A percentile compares a stretch with the other conserved stretches of the same genome.
These are phyloP conservation scores for Ochotona curzoniae DNA, from an alignment of 2,113 vertebrate species.

Conservation along the genomic window DNA sequence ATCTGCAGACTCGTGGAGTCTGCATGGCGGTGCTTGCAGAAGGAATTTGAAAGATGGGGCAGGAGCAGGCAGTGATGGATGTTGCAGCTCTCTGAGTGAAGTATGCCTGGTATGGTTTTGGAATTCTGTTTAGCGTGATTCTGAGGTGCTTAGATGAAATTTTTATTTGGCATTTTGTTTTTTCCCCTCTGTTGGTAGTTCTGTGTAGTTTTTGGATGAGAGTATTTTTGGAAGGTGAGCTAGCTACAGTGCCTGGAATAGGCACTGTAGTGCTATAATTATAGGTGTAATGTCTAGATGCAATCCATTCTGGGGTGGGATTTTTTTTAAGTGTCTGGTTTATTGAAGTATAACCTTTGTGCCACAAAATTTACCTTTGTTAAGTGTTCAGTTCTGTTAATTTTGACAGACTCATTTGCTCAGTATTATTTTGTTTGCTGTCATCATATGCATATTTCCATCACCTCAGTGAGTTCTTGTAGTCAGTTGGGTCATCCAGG, in stretches of 20 bases:
- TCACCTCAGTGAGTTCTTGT: neutral
- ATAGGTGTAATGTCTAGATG: neutral
- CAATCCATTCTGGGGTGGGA: neutral
- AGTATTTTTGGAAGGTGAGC: constrained; percentile 56
- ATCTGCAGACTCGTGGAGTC: neutral
- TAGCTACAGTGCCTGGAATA: neutral
- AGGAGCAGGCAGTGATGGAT: neutral
- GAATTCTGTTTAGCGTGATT: constrained; percentile 50
- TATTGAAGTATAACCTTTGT: constrained; percentile 39
- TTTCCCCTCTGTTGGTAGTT: neutral
- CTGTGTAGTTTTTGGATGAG: constrained; percentile 21
- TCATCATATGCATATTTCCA: neutral
- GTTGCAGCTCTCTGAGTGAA: neutral
- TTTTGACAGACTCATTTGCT: neutral
- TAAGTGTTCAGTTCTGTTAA: constrained; percentile 20
- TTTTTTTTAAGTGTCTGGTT: constrained; percentile 12
- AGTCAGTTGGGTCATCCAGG: neutral
- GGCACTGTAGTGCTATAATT: neutral
- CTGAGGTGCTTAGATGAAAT: constrained; percentile 38
- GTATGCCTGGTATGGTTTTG: constrained; percentile 9
- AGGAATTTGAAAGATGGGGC: neutral
- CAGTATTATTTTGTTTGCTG: neutral
- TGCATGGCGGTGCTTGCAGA: neutral
- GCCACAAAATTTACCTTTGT: neutral
- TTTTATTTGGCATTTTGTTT: constrained; percentile 51